phyloP scores from a whole-genome alignment of 2,797 vertebrate genomes.

The Trachops cirrhosus region DNA sequence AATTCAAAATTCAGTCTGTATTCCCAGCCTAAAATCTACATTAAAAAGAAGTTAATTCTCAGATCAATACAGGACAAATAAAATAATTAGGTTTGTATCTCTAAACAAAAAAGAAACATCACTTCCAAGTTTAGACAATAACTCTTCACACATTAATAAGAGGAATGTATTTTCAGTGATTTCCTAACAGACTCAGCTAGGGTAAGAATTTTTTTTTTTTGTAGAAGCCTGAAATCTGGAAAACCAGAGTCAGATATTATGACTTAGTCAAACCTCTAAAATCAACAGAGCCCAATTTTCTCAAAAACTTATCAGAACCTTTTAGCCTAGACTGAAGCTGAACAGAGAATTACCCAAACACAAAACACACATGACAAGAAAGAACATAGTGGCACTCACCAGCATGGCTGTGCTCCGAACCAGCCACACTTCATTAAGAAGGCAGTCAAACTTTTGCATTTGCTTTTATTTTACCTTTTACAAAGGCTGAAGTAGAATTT shows the following conservation, averaged over 20 bases:
- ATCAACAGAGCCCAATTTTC: constrained; percentile 1
- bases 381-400: neutral
- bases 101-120: neutral
- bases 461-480: constrained; percentile 53
- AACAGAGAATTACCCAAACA: constrained; percentile 43
- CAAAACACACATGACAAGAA: constrained; percentile 31
- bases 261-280: constrained; percentile 8
- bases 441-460: constrained; percentile 52
- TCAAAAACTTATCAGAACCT: constrained; percentile 25
- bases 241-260: neutral
- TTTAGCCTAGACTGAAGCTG: constrained; percentile 8
- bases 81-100: constrained; percentile 74
- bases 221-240: neutral
- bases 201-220: neutral
- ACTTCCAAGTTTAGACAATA: neutral
- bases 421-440: constrained; percentile 47
- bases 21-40: constrained; percentile 78
- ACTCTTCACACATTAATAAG: neutral
- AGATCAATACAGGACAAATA: constrained; percentile 69
- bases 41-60: constrained; percentile 73
- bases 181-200: constrained; percentile 38
- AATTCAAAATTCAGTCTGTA: constrained; percentile 80
- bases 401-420: constrained; percentile 21
- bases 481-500: constrained; percentile 31
- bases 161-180: constrained; percentile 23